Evolutionary conservation across 2,888 invertebrate species (phyloP).

Genomic region (Drosophila formosana): DNA sequence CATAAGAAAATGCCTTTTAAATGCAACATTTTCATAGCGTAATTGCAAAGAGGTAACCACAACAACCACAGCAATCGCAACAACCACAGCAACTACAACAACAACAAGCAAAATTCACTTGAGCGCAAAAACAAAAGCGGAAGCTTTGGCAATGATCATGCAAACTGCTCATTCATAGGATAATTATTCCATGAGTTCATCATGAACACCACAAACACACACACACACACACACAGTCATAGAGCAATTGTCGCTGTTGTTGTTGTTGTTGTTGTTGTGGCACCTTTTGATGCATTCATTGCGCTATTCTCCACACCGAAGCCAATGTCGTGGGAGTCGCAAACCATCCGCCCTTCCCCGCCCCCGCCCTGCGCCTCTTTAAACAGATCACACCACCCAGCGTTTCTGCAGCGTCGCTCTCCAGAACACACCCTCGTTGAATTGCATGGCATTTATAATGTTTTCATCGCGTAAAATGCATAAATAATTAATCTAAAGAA

Average conservation of each 20-base stretch:
- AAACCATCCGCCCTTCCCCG: neutral
- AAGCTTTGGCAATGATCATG: slow-evolving; percentile 81
- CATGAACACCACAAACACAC: slow-evolving; percentile 38
- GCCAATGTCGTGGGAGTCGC: slow-evolving; percentile 76
- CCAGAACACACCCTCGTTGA: slow-evolving; percentile 19
- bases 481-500: slow-evolving; percentile 63
- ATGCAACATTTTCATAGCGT: slow-evolving; percentile 80
- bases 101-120: slow-evolving; percentile 54
- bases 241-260: slow-evolving; percentile 32
- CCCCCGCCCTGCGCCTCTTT: neutral
- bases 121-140: slow-evolving; percentile 78
- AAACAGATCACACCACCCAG: slow-evolving; percentile 15
- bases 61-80: slow-evolving; percentile 35
- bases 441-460: slow-evolving; percentile 72
- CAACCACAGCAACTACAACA: slow-evolving; percentile 31
- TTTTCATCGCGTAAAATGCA: slow-evolving; percentile 73
- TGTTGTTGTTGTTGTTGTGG: slow-evolving; percentile 39
- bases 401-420: neutral
- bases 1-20: slow-evolving; percentile 77
- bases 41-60: slow-evolving; percentile 68
- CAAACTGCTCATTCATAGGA: slow-evolving; percentile 82
- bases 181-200: slow-evolving; percentile 83
- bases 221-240: slow-evolving; percentile 20
- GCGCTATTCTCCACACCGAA: slow-evolving; percentile 60
- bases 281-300: slow-evolving; percentile 65